phyloP scores from a whole-genome alignment of 2,888 invertebrate species.

The Amphiduros pacificus region DNA sequence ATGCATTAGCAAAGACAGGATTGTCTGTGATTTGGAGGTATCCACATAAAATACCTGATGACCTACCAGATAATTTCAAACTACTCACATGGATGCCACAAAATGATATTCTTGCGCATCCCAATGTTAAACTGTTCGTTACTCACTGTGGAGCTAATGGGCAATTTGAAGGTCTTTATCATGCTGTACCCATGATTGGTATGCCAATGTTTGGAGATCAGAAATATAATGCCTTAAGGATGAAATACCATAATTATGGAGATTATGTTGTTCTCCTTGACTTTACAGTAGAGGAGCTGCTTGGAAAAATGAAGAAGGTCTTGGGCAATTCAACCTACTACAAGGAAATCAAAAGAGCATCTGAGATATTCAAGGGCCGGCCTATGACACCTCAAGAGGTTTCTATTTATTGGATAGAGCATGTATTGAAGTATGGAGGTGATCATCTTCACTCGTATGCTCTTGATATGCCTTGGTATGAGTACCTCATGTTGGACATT shows the following conservation, averaged over 20 bases:
- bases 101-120: conserved; percentile 35
- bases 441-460: not conserved
- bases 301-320: not conserved
- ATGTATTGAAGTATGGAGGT: conserved; percentile 1
- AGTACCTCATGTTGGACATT: not conserved
- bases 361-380: not conserved
- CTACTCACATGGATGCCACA: conserved; percentile 34
- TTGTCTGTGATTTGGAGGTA: not conserved
- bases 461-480: not conserved
- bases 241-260: conserved; percentile 31
- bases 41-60: too few species aligned
- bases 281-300: not conserved
- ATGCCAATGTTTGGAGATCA: conserved; percentile 33
- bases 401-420: not conserved
- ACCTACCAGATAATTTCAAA: not conserved
- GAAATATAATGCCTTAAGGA: conserved; percentile 24
- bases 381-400: not conserved
- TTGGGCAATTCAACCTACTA: not conserved
- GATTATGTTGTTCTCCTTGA: not conserved
- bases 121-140: conserved; percentile 33
- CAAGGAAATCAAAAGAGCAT: not conserved
- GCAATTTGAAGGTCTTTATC: conserved; percentile 33
- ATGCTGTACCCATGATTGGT: conserved; percentile 32
- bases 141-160: conserved; percentile 37
- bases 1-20: not conserved